Base-by-base conservation (phyloP, 2,113 vertebrate genomes). In the Mola mola region DNA sequence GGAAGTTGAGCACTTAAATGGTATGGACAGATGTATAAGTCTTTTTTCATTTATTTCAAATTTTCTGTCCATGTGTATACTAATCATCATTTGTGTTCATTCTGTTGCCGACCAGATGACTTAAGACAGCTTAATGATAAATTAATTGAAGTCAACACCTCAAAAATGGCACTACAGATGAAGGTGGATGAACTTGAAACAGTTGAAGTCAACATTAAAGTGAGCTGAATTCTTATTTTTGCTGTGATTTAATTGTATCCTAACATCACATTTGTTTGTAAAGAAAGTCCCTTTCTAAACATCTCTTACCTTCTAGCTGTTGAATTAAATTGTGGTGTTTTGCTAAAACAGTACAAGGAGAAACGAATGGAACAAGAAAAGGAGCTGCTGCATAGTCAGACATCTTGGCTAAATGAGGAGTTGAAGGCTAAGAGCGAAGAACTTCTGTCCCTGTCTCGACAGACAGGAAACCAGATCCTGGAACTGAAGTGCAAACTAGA, bases 291-390 rank as follows among this genome's bases (percentile, higher is more conserved):
- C 47, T 48, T 41, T 29, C 2, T 16, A n/a, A 34, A 24, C 8
- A 31, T 1, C 2, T 3, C 4, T n/a, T 58, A 9, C 15, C 1
- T 8, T 38, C 1, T 20, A 8, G 19, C 8, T 12, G 9, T 12
- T 58, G 1, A 70, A 19, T 31, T 3, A 20, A 36, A 8, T 36
- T 25, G 2, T 61, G 0, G 0, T 84, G 3, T 3, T 60, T 62
- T 64, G 36, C 63, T 2, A 10, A 63, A 78, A 33, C 65, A 99
- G 97, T 95, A 95, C 84, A 94, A 94, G 38, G 97, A 99, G 82
- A 96, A 95, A 66, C 95, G 97, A 4, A 91, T 98, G 90, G 95
- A 96, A 12, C 96, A 98, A 80, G 97, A 99, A 73, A 98, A 96
- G 42, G 95, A 96, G 64, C 90, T 98, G 16, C 82, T 98, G 0